Base-by-base conservation (phyloP, 2,888 invertebrate genomes). In the Phania funesta region DNA sequence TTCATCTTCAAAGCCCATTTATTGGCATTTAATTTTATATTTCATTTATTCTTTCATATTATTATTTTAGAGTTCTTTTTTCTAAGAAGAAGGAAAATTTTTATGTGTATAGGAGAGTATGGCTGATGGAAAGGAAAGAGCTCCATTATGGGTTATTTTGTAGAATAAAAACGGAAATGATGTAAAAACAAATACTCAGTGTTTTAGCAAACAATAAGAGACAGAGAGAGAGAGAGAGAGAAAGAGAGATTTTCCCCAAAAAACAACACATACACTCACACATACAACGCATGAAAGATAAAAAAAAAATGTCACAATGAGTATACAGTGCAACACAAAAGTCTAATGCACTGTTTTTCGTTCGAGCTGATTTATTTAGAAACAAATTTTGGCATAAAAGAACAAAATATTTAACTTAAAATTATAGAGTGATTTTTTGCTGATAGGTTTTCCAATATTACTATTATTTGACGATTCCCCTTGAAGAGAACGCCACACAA, bases 91-190 rank as follows among this genome's bases (percentile, higher is more conserved):
- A 56, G 26, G 29, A 24, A 60, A 50, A 60, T 24, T 50, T 58
- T 71, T 8, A 38, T 41, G 50, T 58, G 16, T 50, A 1, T 67
- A 38, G 29, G 26, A 44, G 8, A 26, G 26, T 41, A 20, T 6
- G 46, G 56, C n/a, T n/a, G n/a, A n/a, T 13, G 26, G 13, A 48
- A 65, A 38, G 16, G 24, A 64, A 50, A 9, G 62, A 68, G 54
- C 52, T 75, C 65, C 56, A 67, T 67, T 77, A 77, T 71, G 60
- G 32, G n/a, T 38, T 76, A 81, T 81, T 81, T 81, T 71, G 46
- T 73, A 68, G 64, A 70, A 82, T 52, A 77, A 70, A 52, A 78
- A 74, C 77, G 82, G 73, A 82, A 82, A 74, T 78, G 77, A 78
- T 58, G 82, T 78, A 70, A 77, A 82, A 67, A 82, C 77, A 82